These are phyloP conservation scores for Sterna hirundo DNA, from an alignment of 2,113 vertebrate species.

Conservation along the genomic window DNA sequence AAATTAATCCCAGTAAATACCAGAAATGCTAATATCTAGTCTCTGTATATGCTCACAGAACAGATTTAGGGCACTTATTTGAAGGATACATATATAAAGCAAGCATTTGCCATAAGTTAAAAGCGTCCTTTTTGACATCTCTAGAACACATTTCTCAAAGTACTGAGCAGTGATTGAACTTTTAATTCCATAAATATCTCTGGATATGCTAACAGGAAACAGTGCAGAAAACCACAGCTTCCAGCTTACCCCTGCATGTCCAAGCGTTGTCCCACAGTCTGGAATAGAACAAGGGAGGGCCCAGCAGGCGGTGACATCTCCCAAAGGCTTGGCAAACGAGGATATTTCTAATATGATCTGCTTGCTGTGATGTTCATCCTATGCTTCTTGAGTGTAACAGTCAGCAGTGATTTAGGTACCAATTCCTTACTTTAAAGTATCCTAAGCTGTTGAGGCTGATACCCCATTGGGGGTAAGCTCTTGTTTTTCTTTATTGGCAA, in stretches of 20 bases:
- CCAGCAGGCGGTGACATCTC: neutral
- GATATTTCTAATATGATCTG: neutral
- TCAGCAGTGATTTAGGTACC: neutral
- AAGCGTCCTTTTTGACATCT: neutral
- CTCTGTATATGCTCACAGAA: neutral
- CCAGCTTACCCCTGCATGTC: neutral
- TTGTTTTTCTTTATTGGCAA: neutral
- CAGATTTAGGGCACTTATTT: slow-evolving; percentile 14
- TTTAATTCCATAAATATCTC: neutral
- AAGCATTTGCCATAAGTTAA: neutral
- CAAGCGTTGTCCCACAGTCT: neutral
- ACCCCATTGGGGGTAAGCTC: neutral
- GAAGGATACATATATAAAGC: neutral
- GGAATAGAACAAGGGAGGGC: neutral
- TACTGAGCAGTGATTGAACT: neutral
- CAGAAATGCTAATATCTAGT: neutral
- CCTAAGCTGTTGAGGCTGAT: neutral
- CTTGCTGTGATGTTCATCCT: neutral
- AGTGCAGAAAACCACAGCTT: neutral
- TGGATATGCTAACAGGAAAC: neutral
- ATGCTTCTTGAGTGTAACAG: neutral
- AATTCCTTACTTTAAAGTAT: neutral
- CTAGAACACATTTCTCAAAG: neutral
- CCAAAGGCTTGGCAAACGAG: neutral
- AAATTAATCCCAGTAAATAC: slow-evolving; percentile 2